phyloP scores from a whole-genome alignment of 2,888 invertebrate species.

The Drosophila sordidapex region DNA sequence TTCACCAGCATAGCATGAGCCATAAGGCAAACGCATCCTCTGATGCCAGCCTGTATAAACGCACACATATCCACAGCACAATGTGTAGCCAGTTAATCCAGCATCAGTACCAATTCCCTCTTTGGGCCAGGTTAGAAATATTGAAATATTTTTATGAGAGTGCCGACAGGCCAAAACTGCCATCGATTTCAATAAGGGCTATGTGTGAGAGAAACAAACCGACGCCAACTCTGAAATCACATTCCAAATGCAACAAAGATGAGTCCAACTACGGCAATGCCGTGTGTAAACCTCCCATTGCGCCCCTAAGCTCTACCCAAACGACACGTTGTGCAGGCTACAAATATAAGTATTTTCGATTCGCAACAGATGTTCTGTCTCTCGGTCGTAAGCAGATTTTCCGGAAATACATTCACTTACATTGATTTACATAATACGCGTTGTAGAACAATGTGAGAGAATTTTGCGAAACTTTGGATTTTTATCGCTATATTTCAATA shows the following conservation, averaged over 20 bases:
- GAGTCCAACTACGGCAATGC: conserved; percentile 16
- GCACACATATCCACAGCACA: conserved; percentile 17
- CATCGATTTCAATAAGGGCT: conserved; percentile 22
- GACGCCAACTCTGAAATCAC: conserved; percentile 65
- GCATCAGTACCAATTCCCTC: conserved; percentile 46
- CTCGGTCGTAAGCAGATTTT: conserved; percentile 68
- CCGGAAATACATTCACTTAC: conserved; percentile 53
- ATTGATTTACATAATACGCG: conserved; percentile 74
- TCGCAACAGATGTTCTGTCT: conserved; percentile 67
- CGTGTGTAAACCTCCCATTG: neutral
- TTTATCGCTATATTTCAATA: conserved; percentile 45
- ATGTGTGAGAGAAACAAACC: conserved; percentile 11
- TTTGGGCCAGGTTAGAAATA: conserved; percentile 65
- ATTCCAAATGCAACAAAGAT: conserved; percentile 57
- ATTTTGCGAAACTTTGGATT: conserved; percentile 8
- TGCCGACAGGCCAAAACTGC: conserved; percentile 37
- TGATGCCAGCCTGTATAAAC: conserved; percentile 16
- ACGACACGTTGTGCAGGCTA: neutral
- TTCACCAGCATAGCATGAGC: conserved; percentile 46
- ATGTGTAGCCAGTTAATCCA: conserved; percentile 62
- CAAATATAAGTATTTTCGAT: conserved; percentile 60
- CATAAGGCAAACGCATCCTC: conserved; percentile 44
- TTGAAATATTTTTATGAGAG: conserved; percentile 72
- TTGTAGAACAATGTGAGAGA: conserved; percentile 8
- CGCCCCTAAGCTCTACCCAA: neutral